Evolutionary conservation across 1,140 invertebrate genomes (phyloP).

Genomic region (Polyergus mexicanus): DNA sequence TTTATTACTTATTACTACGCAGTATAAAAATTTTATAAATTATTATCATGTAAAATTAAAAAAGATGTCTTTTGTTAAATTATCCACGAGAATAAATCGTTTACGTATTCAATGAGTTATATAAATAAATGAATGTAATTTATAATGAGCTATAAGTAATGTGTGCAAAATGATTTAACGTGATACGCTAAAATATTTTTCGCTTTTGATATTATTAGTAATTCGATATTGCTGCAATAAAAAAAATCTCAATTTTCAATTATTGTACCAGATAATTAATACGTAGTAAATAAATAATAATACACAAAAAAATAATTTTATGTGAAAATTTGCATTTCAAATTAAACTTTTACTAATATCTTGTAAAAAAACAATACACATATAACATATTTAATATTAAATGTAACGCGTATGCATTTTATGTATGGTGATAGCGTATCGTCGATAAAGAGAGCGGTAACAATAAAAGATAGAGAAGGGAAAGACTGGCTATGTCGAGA

Average conservation of each 20-base stretch:
- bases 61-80: neutral
- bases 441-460: neutral
- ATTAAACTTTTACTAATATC: neutral
- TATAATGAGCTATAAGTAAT: neutral
- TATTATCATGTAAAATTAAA: constrained; percentile 9
- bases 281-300: neutral
- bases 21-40: neutral
- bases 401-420: neutral
- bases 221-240: neutral
- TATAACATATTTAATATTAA: neutral
- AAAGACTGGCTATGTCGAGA: neutral
- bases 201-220: neutral
- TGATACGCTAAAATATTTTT: constrained; percentile 18
- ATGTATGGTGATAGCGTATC: neutral
- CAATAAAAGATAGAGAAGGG: neutral
- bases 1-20: neutral
- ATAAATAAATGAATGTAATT: neutral
- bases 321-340: neutral
- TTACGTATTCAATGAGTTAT: neutral
- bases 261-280: neutral
- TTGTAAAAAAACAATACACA: neutral
- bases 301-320: neutral
- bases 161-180: neutral
- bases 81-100: neutral
- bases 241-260: neutral